Evolutionary conservation across 2,888 invertebrate species (phyloP).

Genomic region (Stenoptilia bipunctidactyla): DNA sequence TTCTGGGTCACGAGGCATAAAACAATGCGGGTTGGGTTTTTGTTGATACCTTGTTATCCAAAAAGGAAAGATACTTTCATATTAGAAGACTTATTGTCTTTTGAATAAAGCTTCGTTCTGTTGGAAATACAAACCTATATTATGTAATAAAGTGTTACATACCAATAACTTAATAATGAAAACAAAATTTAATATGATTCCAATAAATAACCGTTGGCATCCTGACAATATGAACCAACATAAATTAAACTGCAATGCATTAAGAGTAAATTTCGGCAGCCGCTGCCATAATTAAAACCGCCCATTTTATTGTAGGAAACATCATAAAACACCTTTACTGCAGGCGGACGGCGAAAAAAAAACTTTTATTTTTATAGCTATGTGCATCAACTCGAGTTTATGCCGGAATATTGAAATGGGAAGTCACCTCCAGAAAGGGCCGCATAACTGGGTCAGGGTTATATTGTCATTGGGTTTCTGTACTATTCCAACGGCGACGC

Average conservation of each 20-base stretch:
- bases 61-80: too few relatives aligned
- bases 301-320: conserved; percentile 2
- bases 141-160: too few relatives aligned
- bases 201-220: too few relatives aligned
- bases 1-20: conserved; percentile 40
- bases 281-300: not conserved
- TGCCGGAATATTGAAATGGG: conserved; percentile 33
- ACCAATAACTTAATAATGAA: too few relatives aligned
- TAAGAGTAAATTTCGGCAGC: not conserved
- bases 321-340: conserved; percentile 23
- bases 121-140: too few relatives aligned
- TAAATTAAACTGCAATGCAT: not conserved
- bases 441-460: not conserved
- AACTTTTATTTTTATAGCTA: conserved; percentile 32
- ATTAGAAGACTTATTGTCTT: too few relatives aligned
- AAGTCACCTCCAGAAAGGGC: conserved; percentile 23
- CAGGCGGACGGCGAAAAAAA: conserved; percentile 18
- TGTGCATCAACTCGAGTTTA: conserved; percentile 29
- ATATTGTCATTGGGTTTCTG: not conserved
- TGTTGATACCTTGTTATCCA: conserved; percentile 36
- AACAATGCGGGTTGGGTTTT: conserved; percentile 39
- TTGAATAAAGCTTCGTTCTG: too few relatives aligned
- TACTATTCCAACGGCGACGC: not conserved
- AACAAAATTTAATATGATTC: not conserved
- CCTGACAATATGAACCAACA: not conserved